A percentile compares a stretch with the other conserved stretches of the same genome.
Evolutionary conservation across 1,140 invertebrate genomes (phyloP).

Genomic region (Papilio dardanus): DNA sequence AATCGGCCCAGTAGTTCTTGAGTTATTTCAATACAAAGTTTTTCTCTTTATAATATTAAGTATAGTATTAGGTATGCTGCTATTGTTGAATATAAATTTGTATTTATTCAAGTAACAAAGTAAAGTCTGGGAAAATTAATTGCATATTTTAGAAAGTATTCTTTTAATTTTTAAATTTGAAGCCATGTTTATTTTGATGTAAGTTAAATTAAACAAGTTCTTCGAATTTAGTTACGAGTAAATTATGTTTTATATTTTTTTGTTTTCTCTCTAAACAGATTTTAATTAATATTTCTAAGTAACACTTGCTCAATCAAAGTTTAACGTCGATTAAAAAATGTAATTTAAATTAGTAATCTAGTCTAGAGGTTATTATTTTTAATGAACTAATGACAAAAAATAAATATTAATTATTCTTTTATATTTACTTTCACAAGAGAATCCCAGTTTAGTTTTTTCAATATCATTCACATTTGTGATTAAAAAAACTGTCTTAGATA

Average conservation of each 20-base stretch:
- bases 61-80: not conserved
- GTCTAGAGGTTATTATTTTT: not conserved
- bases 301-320: not conserved
- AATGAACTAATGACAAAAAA: not conserved
- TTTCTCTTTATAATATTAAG: no score
- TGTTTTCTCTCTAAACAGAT: not conserved
- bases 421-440: no score
- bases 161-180: not conserved
- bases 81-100: not conserved
- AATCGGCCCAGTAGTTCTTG: no score
- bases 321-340: constrained; percentile 2
- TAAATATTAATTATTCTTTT: not conserved
- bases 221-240: not conserved
- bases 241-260: not conserved
- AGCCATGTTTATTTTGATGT: not conserved
- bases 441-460: no score
- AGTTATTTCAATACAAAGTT: no score
- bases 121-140: not conserved
- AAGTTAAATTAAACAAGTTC: not conserved
- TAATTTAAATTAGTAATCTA: not conserved
- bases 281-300: not conserved
- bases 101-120: not conserved
- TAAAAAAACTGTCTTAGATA: no score
- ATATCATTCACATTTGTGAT: no score
- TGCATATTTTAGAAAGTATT: not conserved